A percentile compares a stretch with the other conserved stretches of the same genome.
Conservation (phyloP, 2,797 vertebrate species). For the Pantherophis alleghaniensis region DNA sequence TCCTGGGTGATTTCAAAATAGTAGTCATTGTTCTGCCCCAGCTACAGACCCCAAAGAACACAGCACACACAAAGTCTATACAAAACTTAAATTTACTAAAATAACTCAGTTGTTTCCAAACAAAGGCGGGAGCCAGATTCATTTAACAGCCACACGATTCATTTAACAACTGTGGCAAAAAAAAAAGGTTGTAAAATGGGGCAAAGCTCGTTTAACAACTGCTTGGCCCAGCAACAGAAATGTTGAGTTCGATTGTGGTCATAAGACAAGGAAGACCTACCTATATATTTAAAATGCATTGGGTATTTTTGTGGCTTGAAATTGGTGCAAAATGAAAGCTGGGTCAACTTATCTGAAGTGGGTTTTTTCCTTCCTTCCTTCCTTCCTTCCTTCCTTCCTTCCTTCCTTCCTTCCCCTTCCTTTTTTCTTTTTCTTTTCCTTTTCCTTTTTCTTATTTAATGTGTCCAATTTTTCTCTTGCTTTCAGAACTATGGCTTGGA, state of each 20-base stretch:
- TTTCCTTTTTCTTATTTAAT: neutral
- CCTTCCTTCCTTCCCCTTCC: too few species aligned
- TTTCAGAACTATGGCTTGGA: conserved; percentile 88
- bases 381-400: too few species aligned
- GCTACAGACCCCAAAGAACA: too few species aligned
- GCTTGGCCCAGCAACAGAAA: neutral
- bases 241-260: neutral
- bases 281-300: neutral
- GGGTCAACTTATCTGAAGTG: fast-evolving
- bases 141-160: neutral
- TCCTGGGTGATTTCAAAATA: too few species aligned
- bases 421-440: fast-evolving
- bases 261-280: neutral
- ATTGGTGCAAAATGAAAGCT: neutral
- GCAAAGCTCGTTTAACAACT: neutral
- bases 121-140: neutral
- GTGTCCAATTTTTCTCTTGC: conserved; percentile 19
- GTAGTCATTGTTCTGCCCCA: too few species aligned
- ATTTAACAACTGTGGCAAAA: neutral
- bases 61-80: too few species aligned
- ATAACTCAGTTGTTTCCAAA: too few species aligned
- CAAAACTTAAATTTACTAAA: too few species aligned
- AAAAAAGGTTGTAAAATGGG: neutral
- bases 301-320: neutral
- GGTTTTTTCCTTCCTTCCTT: fast-evolving